These are phyloP conservation scores for Chiloscyllium plagiosum DNA, from an alignment of 2,113 vertebrate genomes.

Conservation along the genomic window DNA sequence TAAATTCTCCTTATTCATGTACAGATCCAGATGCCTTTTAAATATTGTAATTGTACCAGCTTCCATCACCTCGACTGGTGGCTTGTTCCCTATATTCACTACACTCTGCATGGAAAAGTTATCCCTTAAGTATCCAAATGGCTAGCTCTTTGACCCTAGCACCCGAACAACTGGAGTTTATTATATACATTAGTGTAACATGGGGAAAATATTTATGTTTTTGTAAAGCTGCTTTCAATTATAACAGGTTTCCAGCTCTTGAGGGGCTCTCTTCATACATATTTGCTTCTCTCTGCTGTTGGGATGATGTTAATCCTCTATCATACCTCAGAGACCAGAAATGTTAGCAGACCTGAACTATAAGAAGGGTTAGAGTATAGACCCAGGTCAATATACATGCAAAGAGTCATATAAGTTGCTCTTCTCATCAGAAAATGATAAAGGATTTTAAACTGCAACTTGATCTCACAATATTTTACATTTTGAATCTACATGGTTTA, in stretches of 20 bases:
- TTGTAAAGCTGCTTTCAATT: conserved; percentile 13
- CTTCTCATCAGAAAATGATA: neutral
- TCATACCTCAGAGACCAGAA: conserved; percentile 31
- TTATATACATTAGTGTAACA: neutral
- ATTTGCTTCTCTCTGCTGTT: neutral
- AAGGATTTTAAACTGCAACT: neutral
- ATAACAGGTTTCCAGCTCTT: neutral
- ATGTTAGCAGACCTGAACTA: conserved; percentile 20
- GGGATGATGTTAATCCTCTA: conserved; percentile 29
- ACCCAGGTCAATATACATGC: neutral
- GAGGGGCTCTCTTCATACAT: neutral
- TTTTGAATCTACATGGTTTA: neutral
- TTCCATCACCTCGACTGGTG: too few species aligned
- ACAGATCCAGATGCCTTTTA: too few species aligned
- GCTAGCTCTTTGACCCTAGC: too few species aligned
- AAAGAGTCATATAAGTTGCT: neutral
- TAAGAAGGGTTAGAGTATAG: neutral
- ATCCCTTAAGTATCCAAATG: too few species aligned
- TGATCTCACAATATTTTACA: neutral
- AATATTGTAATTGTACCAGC: too few species aligned
- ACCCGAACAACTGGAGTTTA: neutral
- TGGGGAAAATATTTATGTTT: neutral
- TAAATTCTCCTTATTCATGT: too few species aligned
- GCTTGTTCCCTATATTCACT: too few species aligned
- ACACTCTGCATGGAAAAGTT: too few species aligned